Percentiles rank a stretch among this genome's conserved stretches.
These are phyloP conservation scores for Collichthys lucidus DNA, from an alignment of 2,113 vertebrate species.

Conservation along the genomic window DNA sequence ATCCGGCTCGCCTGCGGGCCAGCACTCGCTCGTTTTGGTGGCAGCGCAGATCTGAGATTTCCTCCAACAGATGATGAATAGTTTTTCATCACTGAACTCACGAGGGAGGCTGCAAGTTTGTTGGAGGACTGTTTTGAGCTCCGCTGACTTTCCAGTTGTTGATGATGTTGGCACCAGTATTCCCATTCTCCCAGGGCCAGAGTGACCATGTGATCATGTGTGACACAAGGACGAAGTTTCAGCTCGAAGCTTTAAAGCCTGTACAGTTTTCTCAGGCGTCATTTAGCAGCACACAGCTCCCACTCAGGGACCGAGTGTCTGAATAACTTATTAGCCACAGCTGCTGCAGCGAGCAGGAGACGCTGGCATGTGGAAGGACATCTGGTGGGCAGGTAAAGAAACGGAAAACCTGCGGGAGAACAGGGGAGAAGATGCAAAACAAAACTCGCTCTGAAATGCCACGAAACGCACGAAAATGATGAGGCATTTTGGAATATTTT, in stretches of 20 bases:
- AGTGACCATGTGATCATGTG: neutral
- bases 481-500: neutral
- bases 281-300: slow-evolving; percentile 21
- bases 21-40: neutral
- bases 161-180: neutral
- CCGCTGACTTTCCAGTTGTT: slow-evolving; percentile 9
- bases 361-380: slow-evolving; percentile 36
- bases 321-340: slow-evolving; percentile 61
- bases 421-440: slow-evolving; percentile 9
- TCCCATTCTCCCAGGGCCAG: neutral
- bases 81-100: neutral
- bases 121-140: neutral
- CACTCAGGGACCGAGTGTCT: neutral
- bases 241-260: neutral
- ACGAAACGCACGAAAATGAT: neutral
- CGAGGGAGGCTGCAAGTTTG: neutral
- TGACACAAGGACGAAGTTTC: slow-evolving; percentile 12
- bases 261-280: slow-evolving; percentile 2
- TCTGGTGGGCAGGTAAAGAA: slow-evolving; percentile 68
- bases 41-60: neutral
- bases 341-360: slow-evolving; percentile 45
- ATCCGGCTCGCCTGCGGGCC: neutral
- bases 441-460: slow-evolving; percentile 29
- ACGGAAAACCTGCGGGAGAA: slow-evolving; percentile 26
- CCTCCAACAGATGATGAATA: neutral